A percentile compares a stretch with the other conserved stretches of the same genome.
These are phyloP conservation scores for Amiota minor DNA, from an alignment of 2,888 invertebrate species.

Conservation along the genomic window DNA sequence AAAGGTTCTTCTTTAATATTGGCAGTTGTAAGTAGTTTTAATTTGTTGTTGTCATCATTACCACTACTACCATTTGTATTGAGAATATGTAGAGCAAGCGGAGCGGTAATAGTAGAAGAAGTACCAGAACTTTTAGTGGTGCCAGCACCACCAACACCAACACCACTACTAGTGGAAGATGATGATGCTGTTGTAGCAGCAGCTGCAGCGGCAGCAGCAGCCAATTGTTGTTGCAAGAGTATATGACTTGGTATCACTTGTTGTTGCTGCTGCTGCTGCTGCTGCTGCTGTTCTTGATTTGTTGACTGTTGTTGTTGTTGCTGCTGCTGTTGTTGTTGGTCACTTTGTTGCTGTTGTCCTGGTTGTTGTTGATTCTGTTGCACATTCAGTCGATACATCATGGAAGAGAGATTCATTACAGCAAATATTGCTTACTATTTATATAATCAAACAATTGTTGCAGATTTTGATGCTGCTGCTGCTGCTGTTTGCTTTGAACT, in stretches of 20 bases:
- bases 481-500: conserved; percentile 7
- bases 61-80: conserved; percentile 50
- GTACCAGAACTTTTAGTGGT: conserved; percentile 17
- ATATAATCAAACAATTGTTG: not conserved
- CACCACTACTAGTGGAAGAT: conserved; percentile 19
- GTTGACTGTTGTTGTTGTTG: conserved; percentile 43
- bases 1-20: conserved; percentile 72
- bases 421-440: conserved; percentile 7
- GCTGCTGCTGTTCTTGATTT: conserved; percentile 41
- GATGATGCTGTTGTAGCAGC: conserved; percentile 35
- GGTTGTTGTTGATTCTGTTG: conserved; percentile 63
- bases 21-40: conserved; percentile 69
- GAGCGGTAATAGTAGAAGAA: conserved; percentile 37
- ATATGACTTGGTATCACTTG: conserved; percentile 58
- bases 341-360: conserved; percentile 51
- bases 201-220: conserved; percentile 52
- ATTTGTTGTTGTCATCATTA: conserved; percentile 59
- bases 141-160: conserved; percentile 35
- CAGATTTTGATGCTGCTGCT: conserved; percentile 33
- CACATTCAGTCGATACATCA: conserved; percentile 73
- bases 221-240: conserved; percentile 67
- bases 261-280: conserved; percentile 24
- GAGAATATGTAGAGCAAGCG: conserved; percentile 51
- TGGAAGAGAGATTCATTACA: conserved; percentile 61
- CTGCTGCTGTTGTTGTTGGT: conserved; percentile 51